A percentile compares a stretch with the other conserved stretches of the same genome.
phyloP scores from a whole-genome alignment of 1,140 invertebrate genomes.

The Cyclargus thomasi region DNA sequence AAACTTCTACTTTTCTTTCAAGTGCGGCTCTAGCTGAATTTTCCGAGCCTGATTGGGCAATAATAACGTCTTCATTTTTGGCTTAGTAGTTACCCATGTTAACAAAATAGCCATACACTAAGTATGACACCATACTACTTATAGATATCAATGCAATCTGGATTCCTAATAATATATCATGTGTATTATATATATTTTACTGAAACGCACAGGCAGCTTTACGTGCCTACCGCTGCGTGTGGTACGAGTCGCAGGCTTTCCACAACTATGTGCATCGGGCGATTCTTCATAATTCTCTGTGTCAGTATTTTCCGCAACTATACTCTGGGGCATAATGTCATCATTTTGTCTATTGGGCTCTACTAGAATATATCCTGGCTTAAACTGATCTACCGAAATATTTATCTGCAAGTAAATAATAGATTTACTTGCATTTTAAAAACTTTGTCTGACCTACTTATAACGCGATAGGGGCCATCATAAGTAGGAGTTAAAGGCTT shows the following conservation, averaged over 20 bases:
- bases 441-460: conserved; percentile 15
- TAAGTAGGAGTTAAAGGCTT: conserved; percentile 19
- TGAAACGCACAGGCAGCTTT: conserved; percentile 7
- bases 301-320: background rate
- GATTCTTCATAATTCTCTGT: background rate
- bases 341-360: background rate
- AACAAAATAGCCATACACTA: conserved; percentile 4
- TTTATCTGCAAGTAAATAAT: conserved; percentile 6
- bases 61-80: conserved; percentile 10
- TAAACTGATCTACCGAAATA: conserved; percentile 18
- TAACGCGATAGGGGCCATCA: conserved; percentile 15
- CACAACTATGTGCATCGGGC: background rate
- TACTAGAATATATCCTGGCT: conserved; percentile 16
- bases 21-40: background rate
- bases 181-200: background rate
- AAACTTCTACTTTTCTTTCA: background rate
- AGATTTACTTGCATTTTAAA: conserved; percentile 16
- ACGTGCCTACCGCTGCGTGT: conserved; percentile 7
- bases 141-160: background rate
- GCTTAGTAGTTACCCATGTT: conserved; percentile 10
- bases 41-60: background rate
- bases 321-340: background rate
- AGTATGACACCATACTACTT: background rate
- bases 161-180: too few species aligned
- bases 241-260: conserved; percentile 5